Conservation (phyloP, 1,140 invertebrate species). For the Hormaphis cornu region DNA sequence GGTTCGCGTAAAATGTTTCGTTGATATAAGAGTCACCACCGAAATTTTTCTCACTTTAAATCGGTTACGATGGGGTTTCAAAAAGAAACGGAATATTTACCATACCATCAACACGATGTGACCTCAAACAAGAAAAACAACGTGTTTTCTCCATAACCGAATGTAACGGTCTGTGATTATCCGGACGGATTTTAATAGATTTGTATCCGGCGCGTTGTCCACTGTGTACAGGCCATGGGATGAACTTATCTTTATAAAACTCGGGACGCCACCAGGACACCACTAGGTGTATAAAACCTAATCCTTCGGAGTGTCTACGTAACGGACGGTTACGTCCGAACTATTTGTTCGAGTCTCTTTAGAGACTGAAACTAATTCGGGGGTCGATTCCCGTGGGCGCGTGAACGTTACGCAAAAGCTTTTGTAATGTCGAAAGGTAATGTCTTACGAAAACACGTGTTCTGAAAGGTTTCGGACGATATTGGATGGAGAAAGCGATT, state of each 20-base stretch:
- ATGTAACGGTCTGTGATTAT: neutral
- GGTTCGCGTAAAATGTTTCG: too few species aligned
- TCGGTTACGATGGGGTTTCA: too few species aligned
- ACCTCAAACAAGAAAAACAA: too few species aligned
- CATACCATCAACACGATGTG: too few species aligned
- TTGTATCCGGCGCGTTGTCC: neutral
- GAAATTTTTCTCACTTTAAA: too few species aligned
- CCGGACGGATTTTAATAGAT: neutral
- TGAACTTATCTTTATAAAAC: conserved; percentile 19
- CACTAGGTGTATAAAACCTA: conserved; percentile 1
- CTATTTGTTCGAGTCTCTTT: conserved; percentile 9
- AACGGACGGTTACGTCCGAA: neutral
- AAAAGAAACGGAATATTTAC: too few species aligned
- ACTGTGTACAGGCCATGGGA: neutral
- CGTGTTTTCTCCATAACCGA: neutral
- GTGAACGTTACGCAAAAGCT: conserved; percentile 9
- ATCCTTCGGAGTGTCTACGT: conserved; percentile 10
- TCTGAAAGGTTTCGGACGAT: conserved; percentile 1
- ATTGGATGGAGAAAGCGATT: neutral
- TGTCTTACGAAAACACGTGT: neutral
- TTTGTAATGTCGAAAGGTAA: neutral
- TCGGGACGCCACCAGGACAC: neutral
- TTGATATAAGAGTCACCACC: too few species aligned
- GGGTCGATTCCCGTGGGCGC: neutral
- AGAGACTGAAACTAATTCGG: conserved; percentile 10